Evolutionary conservation across 2,797 vertebrate species (phyloP).

Genomic region (Gila robusta): DNA sequence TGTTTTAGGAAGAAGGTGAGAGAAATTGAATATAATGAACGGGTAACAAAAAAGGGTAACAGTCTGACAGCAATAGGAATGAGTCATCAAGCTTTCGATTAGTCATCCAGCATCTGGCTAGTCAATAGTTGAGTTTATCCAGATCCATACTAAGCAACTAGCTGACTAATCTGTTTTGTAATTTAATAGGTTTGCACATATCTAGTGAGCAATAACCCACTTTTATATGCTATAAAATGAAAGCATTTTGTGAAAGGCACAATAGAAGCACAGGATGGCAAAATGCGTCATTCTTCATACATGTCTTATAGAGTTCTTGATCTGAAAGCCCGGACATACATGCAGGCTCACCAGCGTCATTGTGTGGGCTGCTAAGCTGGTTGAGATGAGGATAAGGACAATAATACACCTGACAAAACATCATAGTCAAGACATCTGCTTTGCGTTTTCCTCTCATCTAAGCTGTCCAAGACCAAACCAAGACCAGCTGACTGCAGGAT

Average conservation of each 20-base stretch:
- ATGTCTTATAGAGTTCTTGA: not conserved
- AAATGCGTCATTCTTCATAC: not conserved
- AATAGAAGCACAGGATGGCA: not conserved
- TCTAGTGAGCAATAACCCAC: not conserved
- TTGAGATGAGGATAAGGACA: slow-evolving; percentile 4
- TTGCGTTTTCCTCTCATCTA: not conserved
- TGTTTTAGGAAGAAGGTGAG: not conserved
- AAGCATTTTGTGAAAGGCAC: not conserved
- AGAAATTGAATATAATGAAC: not conserved
- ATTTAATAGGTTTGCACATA: not conserved
- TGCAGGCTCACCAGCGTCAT: not conserved
- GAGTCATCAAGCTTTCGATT: not conserved
- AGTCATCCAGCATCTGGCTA: not conserved
- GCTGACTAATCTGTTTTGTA: too few species aligned
- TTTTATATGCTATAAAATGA: slow-evolving; percentile 5
- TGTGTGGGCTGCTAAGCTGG: slow-evolving; percentile 16
- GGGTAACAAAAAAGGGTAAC: not conserved
- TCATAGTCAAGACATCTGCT: slow-evolving; percentile 24
- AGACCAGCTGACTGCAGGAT: slow-evolving; percentile 8
- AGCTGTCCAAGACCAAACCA: not conserved
- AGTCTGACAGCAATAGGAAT: not conserved
- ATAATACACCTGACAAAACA: slow-evolving; percentile 14
- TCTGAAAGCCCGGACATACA: not conserved
- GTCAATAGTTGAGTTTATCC: not conserved
- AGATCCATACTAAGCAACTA: too few species aligned